These are phyloP conservation scores for Falcunculus frontatus DNA, from an alignment of 2,113 vertebrate species.

Conservation along the genomic window DNA sequence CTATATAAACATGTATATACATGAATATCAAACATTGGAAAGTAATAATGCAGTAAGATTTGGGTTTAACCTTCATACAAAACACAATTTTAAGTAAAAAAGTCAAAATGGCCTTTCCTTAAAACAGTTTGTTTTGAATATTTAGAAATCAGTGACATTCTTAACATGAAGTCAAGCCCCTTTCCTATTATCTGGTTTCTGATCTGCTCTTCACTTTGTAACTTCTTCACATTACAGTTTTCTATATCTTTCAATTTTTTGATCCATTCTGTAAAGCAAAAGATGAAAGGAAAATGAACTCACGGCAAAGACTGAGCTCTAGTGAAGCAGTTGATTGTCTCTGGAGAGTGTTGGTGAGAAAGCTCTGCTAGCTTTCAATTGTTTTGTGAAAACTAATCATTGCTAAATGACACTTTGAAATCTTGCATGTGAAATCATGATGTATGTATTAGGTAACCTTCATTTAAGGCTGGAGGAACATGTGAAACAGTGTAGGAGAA, in stretches of 20 bases:
- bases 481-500: neutral
- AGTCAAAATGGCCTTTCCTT: neutral
- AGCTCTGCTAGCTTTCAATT: slow-evolving; percentile 61
- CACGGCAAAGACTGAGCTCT: slow-evolving; percentile 31
- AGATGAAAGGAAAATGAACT: slow-evolving; percentile 42
- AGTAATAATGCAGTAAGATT: neutral
- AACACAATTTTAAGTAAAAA: neutral
- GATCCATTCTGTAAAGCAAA: neutral
- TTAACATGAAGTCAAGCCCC: neutral
- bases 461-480: slow-evolving; percentile 34
- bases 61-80: neutral
- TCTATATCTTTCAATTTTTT: neutral
- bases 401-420: slow-evolving; percentile 55
- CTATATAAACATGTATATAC: neutral
- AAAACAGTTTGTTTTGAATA: neutral
- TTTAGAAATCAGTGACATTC: neutral
- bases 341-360: slow-evolving; percentile 46
- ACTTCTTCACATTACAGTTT: neutral
- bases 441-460: neutral
- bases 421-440: slow-evolving; percentile 18
- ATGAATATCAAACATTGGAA: neutral
- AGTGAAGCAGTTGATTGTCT: slow-evolving; percentile 53
- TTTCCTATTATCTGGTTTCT: neutral
- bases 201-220: neutral
- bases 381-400: slow-evolving; percentile 64